Evolutionary conservation across 2,113 vertebrate species (phyloP), one percentile per base, ranked within the genome.

Genomic region (Xyliphius kryptos): DNA sequence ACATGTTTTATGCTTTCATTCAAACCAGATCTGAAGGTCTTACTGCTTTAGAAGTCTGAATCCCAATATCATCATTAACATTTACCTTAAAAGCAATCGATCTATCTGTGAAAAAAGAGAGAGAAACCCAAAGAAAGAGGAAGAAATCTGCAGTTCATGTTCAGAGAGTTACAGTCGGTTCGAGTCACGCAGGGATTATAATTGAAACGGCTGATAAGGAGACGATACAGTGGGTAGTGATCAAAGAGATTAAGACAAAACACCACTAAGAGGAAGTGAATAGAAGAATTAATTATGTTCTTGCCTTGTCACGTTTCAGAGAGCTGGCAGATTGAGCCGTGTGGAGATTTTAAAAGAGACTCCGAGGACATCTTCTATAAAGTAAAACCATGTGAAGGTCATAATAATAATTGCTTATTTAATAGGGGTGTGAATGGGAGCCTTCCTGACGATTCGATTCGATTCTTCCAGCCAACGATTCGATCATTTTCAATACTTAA

Each of bases 171-270:
- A 36, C 60, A 58, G 55, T 72, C 61, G 63, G 61, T 69, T 8
- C 58, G 51, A 73, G 21, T 40, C 5, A 17, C 11, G 65, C 32
- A 2, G 63, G 61, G 70, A 68, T 71, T 47, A 57, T 57, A 56
- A 60, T 58, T 56, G 53, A 72, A 53, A 59, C 67, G 59, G 67
- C 68, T 62, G 70, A 74, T 74, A 76, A 68, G 70, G 47, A 67
- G 60, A 76, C 76, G 73, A 77, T 82, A 76, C 75, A 71, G 63
- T 63, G 48, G 59, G 10, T 44, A 9, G 16, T 46, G 60, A 71
- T 56, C 40, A 61, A 58, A 22, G 9, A 56, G 57, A 71, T 67
- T 72, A 71, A 77, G 54, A 67, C 46, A 63, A 68, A 53, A 51
- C 41, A 59, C 40, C 52, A 49, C 56, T 26, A 56, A 67, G 7